phyloP scores from a whole-genome alignment of 2,797 vertebrate species.

The Mormyrops attenuatus region DNA sequence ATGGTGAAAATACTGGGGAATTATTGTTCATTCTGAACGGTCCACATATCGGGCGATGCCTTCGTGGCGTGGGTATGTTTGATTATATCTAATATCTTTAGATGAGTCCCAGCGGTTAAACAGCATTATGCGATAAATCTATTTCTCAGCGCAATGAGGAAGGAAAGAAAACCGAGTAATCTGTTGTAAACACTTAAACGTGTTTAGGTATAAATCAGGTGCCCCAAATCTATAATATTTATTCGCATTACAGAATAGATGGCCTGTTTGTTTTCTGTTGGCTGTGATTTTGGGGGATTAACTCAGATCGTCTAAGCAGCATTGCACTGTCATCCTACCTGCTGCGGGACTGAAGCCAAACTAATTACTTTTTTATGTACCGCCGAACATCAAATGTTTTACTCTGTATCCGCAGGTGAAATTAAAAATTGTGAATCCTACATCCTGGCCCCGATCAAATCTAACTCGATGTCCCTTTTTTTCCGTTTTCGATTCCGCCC shows the following conservation, averaged over 20 bases:
- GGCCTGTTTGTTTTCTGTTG: background rate
- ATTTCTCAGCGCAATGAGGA: background rate
- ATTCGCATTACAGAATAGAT: background rate
- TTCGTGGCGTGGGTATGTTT: background rate
- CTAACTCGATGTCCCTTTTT: background rate
- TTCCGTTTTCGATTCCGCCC: background rate
- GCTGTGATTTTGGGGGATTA: background rate
- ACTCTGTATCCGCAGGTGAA: background rate
- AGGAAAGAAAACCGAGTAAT: background rate
- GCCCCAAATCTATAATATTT: background rate
- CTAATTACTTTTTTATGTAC: background rate
- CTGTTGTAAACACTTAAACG: background rate
- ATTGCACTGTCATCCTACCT: background rate
- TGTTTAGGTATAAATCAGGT: background rate
- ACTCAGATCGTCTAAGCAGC: background rate
- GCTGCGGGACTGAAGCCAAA: background rate
- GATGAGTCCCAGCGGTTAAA: background rate
- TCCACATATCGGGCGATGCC: background rate
- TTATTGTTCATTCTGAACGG: background rate
- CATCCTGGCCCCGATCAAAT: background rate
- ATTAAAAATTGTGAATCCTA: background rate
- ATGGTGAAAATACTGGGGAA: background rate
- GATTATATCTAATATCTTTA: background rate
- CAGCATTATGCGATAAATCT: background rate
- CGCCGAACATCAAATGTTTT: background rate